Evolutionary conservation across 2,113 vertebrate genomes (phyloP), one percentile per base, ranked within the genome.

Genomic region (Dicaeum eximium): DNA sequence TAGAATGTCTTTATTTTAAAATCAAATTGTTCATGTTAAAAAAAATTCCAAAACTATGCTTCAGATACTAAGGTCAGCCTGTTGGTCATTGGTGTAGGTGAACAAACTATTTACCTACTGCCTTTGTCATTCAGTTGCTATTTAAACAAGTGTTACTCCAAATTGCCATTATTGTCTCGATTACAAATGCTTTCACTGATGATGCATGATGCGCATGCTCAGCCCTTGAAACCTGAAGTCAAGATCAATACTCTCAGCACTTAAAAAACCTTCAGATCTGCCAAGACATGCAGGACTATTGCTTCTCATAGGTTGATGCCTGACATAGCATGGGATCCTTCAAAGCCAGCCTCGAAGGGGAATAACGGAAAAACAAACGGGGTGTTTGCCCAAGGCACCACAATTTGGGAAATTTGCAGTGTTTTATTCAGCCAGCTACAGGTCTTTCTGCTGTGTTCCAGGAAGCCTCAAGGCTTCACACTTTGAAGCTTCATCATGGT

Each of bases 391-490:
- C 80, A 58, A 60, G 82, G 95, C 91, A 62, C 35, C 47, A 25
- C 57, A 35, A 67, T 92, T 93, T 92, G 87, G 85, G 86, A 91
- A 92, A 96, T 71, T 28, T 31, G 14, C n/a, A n/a, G 54, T 50
- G 40, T 61, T 97, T 95, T 93, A 93, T 96, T 92, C 92, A 96
- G 69, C 66, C 64, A 87, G 79, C 79, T 85, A 70, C 2, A 57
- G 91, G 65, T 71, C 38, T 71, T 90, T 95, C 67, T 80, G 70
- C 62, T 27, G 20, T 67, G 61, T 88, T 91, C 40, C 54, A 74
- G 88, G 85, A 95, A 60, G 81, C 91, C 70, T 88, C 79, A 74
- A 95, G 91, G 92, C 80, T 95, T 87, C n/a, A n/a, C 10, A 37
- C 89, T 97, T 95, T 85, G 84, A 97, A 95, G 88, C 40, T 64